Conservation (phyloP, 1,140 invertebrate species). For the Platyscapa corneri region DNA sequence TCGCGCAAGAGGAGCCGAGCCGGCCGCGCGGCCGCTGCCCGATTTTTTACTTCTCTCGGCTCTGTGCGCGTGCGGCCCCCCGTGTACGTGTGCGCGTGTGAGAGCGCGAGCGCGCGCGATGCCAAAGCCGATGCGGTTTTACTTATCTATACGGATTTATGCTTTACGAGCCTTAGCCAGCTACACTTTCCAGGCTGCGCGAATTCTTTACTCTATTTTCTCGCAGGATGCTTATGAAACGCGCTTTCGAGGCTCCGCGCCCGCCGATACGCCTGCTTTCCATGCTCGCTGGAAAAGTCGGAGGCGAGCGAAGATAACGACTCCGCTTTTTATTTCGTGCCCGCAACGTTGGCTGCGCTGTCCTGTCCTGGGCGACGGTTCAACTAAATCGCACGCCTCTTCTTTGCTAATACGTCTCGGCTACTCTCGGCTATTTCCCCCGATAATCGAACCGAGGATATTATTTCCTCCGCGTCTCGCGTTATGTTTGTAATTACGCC, state of each 20-base stretch:
- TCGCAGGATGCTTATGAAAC: conserved; percentile 28
- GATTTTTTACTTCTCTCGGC: conserved; percentile 16
- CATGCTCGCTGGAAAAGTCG: background rate
- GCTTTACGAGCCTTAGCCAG: conserved; percentile 7
- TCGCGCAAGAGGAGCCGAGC: conserved; percentile 47
- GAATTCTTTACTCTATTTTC: conserved; percentile 11
- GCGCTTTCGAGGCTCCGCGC: background rate
- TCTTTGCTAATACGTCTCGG: background rate
- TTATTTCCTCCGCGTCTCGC: too few relatives aligned
- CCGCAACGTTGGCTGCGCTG: background rate
- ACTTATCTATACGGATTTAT: conserved; percentile 34
- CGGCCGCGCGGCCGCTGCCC: background rate
- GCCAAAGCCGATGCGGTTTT: conserved; percentile 26
- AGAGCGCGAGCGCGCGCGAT: too few relatives aligned
- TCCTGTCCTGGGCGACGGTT: background rate
- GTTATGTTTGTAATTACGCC: too few relatives aligned
- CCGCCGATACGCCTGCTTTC: background rate
- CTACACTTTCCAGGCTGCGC: conserved; percentile 16
- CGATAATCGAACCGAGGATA: too few relatives aligned
- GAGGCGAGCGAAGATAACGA: background rate
- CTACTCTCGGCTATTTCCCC: too few relatives aligned
- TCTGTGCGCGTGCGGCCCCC: background rate
- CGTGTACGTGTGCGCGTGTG: background rate
- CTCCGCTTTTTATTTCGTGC: background rate
- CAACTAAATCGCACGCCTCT: background rate